These are phyloP conservation scores for Nymphalis c-album DNA, from an alignment of 2,888 invertebrate species.

Conservation along the genomic window DNA sequence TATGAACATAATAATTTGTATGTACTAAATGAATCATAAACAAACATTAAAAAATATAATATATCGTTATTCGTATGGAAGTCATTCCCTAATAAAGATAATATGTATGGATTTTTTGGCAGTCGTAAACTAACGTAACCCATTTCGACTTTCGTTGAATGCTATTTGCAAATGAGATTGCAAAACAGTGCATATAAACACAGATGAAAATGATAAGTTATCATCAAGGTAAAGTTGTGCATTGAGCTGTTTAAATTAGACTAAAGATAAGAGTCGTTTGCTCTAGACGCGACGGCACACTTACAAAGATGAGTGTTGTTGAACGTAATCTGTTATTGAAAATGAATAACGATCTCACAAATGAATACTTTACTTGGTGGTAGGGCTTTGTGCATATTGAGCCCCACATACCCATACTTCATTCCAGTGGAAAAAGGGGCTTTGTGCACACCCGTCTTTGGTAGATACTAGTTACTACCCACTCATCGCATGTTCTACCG, in stretches of 20 bases:
- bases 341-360: not conserved
- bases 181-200: slow-evolving; percentile 36
- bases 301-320: slow-evolving; percentile 29
- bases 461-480: no score
- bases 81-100: no score
- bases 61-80: no score
- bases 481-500: no score
- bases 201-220: slow-evolving; percentile 33
- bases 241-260: slow-evolving; percentile 35
- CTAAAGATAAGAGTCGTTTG: slow-evolving; percentile 33
- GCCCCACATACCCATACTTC: no score
- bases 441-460: no score
- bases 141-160: slow-evolving; percentile 18
- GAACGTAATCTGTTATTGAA: slow-evolving; percentile 15
- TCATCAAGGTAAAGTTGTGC: slow-evolving; percentile 36
- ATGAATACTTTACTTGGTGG: no score
- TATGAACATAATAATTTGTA: no score
- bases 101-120: not conserved
- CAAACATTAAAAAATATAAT: no score
- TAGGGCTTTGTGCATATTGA: no score
- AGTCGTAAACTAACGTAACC: slow-evolving; percentile 28
- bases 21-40: no score
- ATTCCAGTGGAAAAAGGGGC: no score
- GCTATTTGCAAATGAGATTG: slow-evolving; percentile 33
- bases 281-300: slow-evolving; percentile 27